Percentiles rank a stretch among this genome's conserved stretches.
Conservation (phyloP, 2,888 invertebrate genomes). For the Rhodophaea formosa region DNA sequence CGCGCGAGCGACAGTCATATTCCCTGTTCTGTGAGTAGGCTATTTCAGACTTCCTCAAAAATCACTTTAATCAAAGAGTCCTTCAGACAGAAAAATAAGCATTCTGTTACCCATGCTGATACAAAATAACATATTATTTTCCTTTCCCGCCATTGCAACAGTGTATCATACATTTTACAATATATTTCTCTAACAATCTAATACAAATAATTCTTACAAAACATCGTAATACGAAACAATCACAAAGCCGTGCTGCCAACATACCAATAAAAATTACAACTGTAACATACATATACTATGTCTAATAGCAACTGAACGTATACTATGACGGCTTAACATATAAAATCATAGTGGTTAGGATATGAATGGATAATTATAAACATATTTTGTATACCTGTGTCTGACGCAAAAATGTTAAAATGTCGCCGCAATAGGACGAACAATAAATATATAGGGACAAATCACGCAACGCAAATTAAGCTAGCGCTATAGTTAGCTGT, state of each 20-base stretch:
- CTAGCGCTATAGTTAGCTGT: no score
- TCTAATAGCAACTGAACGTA: slow-evolving; percentile 22
- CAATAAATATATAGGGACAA: no score
- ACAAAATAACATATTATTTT: no score
- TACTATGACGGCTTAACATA: slow-evolving; percentile 1
- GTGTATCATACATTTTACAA: neutral
- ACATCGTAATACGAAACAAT: slow-evolving; percentile 24
- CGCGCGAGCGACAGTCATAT: no score
- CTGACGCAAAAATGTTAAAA: neutral
- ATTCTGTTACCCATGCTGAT: no score
- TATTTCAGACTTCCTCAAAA: no score
- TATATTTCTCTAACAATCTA: slow-evolving; percentile 12
- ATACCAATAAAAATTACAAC: slow-evolving; percentile 28
- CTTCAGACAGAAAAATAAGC: no score
- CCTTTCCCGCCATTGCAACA: neutral
- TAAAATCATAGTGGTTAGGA: neutral
- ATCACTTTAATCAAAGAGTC: no score
- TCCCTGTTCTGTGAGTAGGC: no score
- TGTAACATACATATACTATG: slow-evolving; percentile 22
- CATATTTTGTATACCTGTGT: neutral
- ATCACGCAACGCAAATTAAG: no score
- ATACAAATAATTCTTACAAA: slow-evolving; percentile 11
- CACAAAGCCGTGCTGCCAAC: slow-evolving; percentile 25
- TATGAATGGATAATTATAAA: neutral
- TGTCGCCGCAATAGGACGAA: no score